Base-by-base conservation (phyloP, 2,797 vertebrate species). In the Melanotaenia boesemani region DNA sequence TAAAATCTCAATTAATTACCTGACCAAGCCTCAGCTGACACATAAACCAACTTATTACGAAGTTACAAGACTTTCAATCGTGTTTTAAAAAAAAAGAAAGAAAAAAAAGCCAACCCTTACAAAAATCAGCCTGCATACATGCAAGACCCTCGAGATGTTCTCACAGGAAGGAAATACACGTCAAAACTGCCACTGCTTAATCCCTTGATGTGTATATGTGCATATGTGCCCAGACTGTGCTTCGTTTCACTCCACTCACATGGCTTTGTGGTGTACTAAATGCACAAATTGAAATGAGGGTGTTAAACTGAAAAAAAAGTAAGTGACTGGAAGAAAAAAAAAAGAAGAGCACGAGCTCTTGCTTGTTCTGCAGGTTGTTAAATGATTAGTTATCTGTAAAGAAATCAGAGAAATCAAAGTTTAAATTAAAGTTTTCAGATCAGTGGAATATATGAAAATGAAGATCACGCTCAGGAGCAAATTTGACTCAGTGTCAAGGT, bases 91-190 rank as follows among this genome's bases (percentile, higher is more conserved):
- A 28, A 28, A 28, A 28, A 34, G 2, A 5, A 64, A 0, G 55
- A 56, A 70, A 13, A 52, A 82, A 84, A 24, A 67, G 18, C 16
- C 28, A 39, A 32, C 12, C 41, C 71, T 74, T 30, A 74, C 63
- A 64, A 79, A 81, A 74, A 59, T 72, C 58, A 0, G 1, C 26
- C 12, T 63, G 70, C 65, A 54, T 1, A 52, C n/a, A 72, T 55
- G 50, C 50, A 57, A 77, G 88, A 91, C 87, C 90, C 85, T 80
- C 6, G 0, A 11, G 32, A 63, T 58, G 46, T 73, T 91, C 78
- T 84, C 73, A 93, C 91, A 92, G 92, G 93, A 94, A 94, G 92
- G 89, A 93, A 91, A 46, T 57, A 56, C 72, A 58, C 64, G 55
- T 86, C 79, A 86, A 10, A 73, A 28, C 26, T 28, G 67, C 50